phyloP scores from a whole-genome alignment of 2,797 vertebrate genomes.

The Sebastes steindachneri region DNA sequence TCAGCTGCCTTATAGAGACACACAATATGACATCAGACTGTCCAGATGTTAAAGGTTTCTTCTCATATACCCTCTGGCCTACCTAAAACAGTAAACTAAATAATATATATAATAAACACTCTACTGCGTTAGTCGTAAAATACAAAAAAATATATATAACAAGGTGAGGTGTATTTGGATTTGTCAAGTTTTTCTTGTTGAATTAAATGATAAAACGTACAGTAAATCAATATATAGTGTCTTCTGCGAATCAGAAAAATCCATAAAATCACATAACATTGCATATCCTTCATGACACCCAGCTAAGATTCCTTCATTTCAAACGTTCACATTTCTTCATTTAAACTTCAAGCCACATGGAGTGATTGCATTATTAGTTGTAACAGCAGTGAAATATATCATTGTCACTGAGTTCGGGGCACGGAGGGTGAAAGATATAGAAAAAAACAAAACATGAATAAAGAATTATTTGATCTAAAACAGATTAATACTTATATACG shows the following conservation, averaged over 20 bases:
- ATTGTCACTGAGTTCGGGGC: conserved; percentile 6
- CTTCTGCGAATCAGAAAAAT: neutral
- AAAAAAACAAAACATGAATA: neutral
- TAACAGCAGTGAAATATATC: conserved; percentile 15
- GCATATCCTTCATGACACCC: conserved; percentile 25
- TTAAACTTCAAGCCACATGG: conserved; percentile 25
- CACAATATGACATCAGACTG: conserved; percentile 12
- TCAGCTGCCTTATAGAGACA: conserved; percentile 68
- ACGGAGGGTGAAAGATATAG: conserved; percentile 6
- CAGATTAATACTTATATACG: neutral
- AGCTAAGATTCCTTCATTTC: conserved; percentile 13
- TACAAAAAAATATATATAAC: conserved; percentile 48
- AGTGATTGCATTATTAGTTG: conserved; percentile 47
- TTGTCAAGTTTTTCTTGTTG: conserved; percentile 49
- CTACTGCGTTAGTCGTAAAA: conserved; percentile 60
- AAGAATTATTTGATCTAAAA: neutral
- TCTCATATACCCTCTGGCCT: conserved; percentile 22
- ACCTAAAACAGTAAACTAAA: conserved; percentile 24
- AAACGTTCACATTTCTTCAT: conserved; percentile 46
- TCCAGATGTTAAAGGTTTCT: conserved; percentile 21
- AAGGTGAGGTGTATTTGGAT: conserved; percentile 51
- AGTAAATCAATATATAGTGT: conserved; percentile 36
- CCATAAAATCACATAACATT: conserved; percentile 18
- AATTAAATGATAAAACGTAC: conserved; percentile 9
- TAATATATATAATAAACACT: conserved; percentile 43